These are phyloP conservation scores for Laticauda colubrina DNA, from an alignment of 2,113 vertebrate species.

Conservation along the genomic window DNA sequence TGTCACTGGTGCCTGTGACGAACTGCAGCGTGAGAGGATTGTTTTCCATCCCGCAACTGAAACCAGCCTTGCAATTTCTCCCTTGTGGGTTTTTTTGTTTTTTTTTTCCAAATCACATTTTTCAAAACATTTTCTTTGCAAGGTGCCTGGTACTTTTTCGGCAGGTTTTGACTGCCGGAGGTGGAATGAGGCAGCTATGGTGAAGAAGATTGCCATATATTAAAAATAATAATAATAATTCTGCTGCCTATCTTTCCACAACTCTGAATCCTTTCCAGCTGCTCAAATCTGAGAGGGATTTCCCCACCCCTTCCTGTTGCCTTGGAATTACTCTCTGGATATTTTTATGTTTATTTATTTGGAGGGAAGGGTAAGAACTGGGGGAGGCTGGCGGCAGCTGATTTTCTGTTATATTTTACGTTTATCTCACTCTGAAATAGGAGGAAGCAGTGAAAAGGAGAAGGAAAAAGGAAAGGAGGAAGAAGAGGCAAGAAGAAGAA, in stretches of 20 bases:
- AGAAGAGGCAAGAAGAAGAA: too few relatives aligned
- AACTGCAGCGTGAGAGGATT: not conserved
- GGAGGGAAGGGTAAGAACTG: not conserved
- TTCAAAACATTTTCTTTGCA: not conserved
- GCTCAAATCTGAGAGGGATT: not conserved
- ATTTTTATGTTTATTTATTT: not conserved
- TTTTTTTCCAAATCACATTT: too few relatives aligned
- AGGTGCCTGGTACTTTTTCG: not conserved
- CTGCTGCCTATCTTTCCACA: too few relatives aligned
- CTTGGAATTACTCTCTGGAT: not conserved
- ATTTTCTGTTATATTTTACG: not conserved
- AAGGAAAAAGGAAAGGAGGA: too few relatives aligned
- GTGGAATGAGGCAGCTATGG: not conserved
- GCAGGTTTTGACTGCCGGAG: not conserved
- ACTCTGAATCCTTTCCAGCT: not conserved
- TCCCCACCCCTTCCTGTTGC: too few relatives aligned
- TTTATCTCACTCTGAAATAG: not conserved
- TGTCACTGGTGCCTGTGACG: too few relatives aligned
- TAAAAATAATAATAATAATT: too few relatives aligned
- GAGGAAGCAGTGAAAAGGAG: not conserved
- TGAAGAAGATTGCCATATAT: too few relatives aligned
- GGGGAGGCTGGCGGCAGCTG: not conserved
- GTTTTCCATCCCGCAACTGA: not conserved
- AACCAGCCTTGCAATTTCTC: not conserved
- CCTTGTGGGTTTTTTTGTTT: too few relatives aligned